Evolutionary conservation across 2,888 invertebrate genomes (phyloP).

Genomic region (Chaitophorus viminalis): DNA sequence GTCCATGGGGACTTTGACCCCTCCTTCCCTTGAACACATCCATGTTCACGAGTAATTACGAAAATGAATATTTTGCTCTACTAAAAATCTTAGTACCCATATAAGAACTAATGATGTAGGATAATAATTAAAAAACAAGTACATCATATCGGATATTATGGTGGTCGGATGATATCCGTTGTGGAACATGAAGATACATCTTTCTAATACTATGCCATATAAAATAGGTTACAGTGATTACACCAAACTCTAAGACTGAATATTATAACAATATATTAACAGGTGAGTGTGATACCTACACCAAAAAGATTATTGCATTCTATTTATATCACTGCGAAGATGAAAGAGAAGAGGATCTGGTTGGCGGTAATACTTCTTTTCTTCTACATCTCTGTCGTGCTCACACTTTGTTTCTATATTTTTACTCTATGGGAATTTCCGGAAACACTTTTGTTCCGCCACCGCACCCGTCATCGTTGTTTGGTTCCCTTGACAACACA

Average conservation of each 20-base stretch:
- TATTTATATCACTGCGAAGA: slow-evolving; percentile 11
- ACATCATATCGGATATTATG: neutral
- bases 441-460: slow-evolving; percentile 57
- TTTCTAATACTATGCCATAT: neutral
- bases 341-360: no score
- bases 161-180: neutral
- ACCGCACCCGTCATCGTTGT: slow-evolving; percentile 9
- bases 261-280: slow-evolving; percentile 3
- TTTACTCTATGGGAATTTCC: slow-evolving; percentile 55
- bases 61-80: no score
- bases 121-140: neutral
- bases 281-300: neutral
- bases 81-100: no score
- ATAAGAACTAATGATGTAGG: neutral
- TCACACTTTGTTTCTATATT: slow-evolving; percentile 24
- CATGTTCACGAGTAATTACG: no score
- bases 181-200: neutral
- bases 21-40: no score
- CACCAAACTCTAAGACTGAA: neutral
- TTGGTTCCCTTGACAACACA: slow-evolving; percentile 55
- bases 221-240: no score
- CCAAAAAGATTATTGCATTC: neutral
- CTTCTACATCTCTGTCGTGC: slow-evolving; percentile 33
- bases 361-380: slow-evolving; percentile 8
- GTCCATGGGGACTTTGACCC: no score